Percentiles rank a stretch among this genome's conserved stretches.
Conservation (phyloP, 2,888 invertebrate species). For the Caenorhabditis imperialis region DNA sequence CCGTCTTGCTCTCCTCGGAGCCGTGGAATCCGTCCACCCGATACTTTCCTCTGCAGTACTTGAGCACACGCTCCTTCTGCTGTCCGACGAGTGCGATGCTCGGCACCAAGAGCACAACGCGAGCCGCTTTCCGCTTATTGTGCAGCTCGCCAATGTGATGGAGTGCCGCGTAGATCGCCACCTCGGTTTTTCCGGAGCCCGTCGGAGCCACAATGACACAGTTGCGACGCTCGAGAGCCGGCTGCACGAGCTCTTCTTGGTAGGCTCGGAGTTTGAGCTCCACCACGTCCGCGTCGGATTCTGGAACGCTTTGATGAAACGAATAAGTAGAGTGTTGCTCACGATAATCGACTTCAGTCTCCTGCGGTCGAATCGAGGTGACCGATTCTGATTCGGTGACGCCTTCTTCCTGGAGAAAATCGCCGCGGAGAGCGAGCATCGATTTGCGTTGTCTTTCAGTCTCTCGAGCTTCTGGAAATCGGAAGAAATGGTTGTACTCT, state of each 20-base stretch:
- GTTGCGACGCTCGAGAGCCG: conserved; percentile 63
- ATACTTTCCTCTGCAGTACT: conserved; percentile 55
- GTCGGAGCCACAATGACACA: conserved; percentile 76
- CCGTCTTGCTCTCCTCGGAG: conserved; percentile 55
- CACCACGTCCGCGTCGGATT: conserved; percentile 2
- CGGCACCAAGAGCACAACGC: conserved; percentile 72
- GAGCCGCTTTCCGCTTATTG: conserved; percentile 32
- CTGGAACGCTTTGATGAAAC: not conserved
- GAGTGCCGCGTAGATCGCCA: conserved; percentile 71
- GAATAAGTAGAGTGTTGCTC: too few species aligned
- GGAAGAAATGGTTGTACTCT: too few species aligned
- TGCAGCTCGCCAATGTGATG: conserved; percentile 62
- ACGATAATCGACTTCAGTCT: conserved; percentile 7
- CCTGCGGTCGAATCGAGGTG: conserved; percentile 29
- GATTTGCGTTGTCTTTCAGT: conserved; percentile 6
- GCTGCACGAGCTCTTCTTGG: conserved; percentile 64
- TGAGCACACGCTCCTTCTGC: conserved; percentile 63
- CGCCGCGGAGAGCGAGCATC: too few species aligned
- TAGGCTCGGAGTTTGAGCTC: conserved; percentile 61
- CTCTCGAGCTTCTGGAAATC: conserved; percentile 23
- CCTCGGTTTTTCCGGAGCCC: conserved; percentile 76
- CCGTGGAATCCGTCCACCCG: conserved; percentile 68
- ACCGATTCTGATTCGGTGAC: conserved; percentile 5
- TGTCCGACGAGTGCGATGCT: conserved; percentile 75
- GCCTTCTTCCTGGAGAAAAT: too few species aligned